A percentile compares a stretch with the other conserved stretches of the same genome.
These are phyloP conservation scores for Trichogramma dendrolimi DNA, from an alignment of 2,888 invertebrate genomes.

Conservation along the genomic window DNA sequence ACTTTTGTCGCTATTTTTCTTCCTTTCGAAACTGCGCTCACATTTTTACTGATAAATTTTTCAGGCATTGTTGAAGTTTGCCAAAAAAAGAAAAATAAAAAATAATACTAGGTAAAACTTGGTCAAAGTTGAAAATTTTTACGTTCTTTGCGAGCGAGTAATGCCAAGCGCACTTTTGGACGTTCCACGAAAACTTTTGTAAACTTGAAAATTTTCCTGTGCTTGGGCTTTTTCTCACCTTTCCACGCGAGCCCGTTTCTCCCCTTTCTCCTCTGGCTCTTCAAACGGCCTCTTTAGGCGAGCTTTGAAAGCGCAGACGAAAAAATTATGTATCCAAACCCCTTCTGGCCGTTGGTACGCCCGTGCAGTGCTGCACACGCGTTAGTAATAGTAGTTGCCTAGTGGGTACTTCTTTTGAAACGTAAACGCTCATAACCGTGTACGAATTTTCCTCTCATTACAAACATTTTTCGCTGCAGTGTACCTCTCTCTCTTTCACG, in stretches of 20 bases:
- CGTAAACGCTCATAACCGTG: constrained; percentile 13
- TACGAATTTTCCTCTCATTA: constrained; percentile 23
- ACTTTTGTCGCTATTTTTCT: too few species aligned
- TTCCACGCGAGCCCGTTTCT: too few species aligned
- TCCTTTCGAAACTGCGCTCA: too few species aligned
- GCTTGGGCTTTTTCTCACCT: not conserved
- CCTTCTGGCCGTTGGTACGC: not conserved
- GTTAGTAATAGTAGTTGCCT: not conserved
- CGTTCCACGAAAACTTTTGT: constrained; percentile 6
- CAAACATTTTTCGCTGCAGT: constrained; percentile 22
- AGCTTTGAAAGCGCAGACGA: not conserved
- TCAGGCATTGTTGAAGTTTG: too few species aligned
- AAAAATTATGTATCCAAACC: constrained; percentile 16
- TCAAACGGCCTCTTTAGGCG: not conserved
- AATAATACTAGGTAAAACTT: too few species aligned
- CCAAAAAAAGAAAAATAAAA: too few species aligned
- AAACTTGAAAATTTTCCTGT: constrained; percentile 8
- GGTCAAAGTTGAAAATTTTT: too few species aligned
- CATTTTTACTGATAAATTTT: too few species aligned
- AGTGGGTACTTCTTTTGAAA: constrained; percentile 3
- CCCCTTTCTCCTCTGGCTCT: too few species aligned
- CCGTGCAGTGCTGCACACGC: constrained; percentile 10
- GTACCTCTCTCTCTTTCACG: too few species aligned
- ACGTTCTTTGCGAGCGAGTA: too few species aligned
- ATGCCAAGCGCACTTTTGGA: too few species aligned